Evolutionary conservation across 2,888 invertebrate species (phyloP), one percentile per base, ranked within the genome.

Genomic region (Calameuta filiformis): DNA sequence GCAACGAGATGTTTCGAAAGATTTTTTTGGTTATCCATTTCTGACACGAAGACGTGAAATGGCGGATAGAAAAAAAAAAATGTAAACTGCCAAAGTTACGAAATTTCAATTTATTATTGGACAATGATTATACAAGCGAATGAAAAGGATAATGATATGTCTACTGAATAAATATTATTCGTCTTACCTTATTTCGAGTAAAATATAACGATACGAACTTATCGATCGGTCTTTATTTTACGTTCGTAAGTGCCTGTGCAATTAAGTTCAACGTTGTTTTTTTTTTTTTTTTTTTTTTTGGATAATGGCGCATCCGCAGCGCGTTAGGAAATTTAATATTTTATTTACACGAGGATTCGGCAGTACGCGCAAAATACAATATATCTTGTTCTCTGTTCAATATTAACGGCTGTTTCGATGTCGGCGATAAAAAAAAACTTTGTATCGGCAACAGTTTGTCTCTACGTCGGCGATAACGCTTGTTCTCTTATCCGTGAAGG

Each of bases 21-120:
- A 1, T 15, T 37, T 15, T 37, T 37, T 37, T 1, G 37, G 37
- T 37, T 37, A 37, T 37, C 3, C 12, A 15, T 37, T 37, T 37
- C 4, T 15, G 4, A 12, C 12, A 15, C 1, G 4, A 37, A 3
- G 37, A 12, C 3, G 3, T 23, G 23, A 1, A 69, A 69, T 31
- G 69, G 12, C 31, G 69, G 31, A n/a, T n/a, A n/a, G n/a, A n/a
- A 23, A n/a, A 2, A 11, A 69, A 11, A 30, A 4, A 15, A 40
- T 0, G 12, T 37, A 68, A 15, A 75, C 34, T n/a, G 37, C 31
- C 71, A 56, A 35, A 35, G 4, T 76, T 83, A 82, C 68, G 77
- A 83, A 83, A 83, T 77, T 77, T 77, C 77, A 77, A 79, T 85
- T 85, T 85, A 84, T 84, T 85, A n/a, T 75, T 79, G 31, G 75